Evolutionary conservation across 2,113 vertebrate genomes (phyloP).

Genomic region (Hipposideros armiger): DNA sequence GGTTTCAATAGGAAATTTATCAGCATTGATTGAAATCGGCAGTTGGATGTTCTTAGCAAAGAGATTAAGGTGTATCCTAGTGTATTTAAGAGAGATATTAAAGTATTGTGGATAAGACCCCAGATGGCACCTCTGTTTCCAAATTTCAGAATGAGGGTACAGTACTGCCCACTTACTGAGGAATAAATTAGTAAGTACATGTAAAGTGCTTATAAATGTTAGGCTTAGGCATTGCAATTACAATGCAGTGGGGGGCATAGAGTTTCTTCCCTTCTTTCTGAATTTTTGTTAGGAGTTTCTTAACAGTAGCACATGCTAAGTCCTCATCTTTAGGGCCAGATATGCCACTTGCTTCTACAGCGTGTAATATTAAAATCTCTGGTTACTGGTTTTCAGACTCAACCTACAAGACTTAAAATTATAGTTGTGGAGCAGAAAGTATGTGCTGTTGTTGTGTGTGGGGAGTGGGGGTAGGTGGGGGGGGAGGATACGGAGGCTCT

Average conservation of each 20-base stretch:
- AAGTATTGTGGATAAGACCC: neutral
- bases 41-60: neutral
- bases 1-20: neutral
- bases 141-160: neutral
- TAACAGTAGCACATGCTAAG: neutral
- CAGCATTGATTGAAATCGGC: neutral
- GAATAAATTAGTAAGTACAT: neutral
- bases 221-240: neutral
- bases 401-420: neutral
- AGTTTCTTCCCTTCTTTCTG: neutral
- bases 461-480: neutral
- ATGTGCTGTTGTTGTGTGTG: neutral
- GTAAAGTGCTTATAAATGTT: neutral
- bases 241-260: too few relatives aligned
- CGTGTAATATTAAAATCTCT: constrained; percentile 9
- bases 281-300: constrained; percentile 2
- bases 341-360: neutral
- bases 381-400: neutral
- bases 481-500: neutral
- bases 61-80: neutral
- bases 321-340: neutral
- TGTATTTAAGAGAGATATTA: neutral
- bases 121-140: neutral
- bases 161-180: neutral
- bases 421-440: constrained; percentile 24